Evolutionary conservation across 1,140 invertebrate genomes (phyloP).

Genomic region (Coenobita brevimanus): DNA sequence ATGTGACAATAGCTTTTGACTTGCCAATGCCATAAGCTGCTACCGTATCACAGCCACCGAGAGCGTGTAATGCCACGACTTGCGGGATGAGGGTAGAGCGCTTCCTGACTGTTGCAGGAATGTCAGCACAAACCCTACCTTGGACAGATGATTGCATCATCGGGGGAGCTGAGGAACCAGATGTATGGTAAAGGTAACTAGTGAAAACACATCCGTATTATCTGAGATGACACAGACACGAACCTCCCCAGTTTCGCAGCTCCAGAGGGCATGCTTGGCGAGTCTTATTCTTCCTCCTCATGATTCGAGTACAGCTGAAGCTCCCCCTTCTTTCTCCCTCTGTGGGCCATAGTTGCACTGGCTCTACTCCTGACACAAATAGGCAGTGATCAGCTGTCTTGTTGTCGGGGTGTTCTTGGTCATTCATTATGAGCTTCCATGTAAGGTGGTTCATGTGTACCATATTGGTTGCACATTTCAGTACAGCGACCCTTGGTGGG

Average conservation of each 20-base stretch:
- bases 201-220: too few species aligned
- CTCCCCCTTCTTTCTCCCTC: too few species aligned
- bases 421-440: not conserved
- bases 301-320: constrained; percentile 69
- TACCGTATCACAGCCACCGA: not conserved
- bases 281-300: too few species aligned
- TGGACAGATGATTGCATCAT: not conserved
- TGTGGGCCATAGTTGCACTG: not conserved
- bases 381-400: not conserved
- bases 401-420: not conserved
- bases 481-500: not conserved
- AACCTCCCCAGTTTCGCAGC: too few species aligned
- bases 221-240: too few species aligned
- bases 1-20: not conserved
- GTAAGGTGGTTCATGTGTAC: not conserved
- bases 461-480: not conserved
- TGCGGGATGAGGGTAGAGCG: not conserved
- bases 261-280: too few species aligned
- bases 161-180: too few species aligned
- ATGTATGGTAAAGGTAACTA: not conserved
- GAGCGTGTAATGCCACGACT: not conserved
- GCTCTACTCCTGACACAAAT: not conserved
- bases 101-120: not conserved
- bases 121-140: not conserved
- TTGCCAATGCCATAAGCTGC: constrained; percentile 9